Conservation (phyloP, 1,140 invertebrate species). For the Drosophila elegans region DNA sequence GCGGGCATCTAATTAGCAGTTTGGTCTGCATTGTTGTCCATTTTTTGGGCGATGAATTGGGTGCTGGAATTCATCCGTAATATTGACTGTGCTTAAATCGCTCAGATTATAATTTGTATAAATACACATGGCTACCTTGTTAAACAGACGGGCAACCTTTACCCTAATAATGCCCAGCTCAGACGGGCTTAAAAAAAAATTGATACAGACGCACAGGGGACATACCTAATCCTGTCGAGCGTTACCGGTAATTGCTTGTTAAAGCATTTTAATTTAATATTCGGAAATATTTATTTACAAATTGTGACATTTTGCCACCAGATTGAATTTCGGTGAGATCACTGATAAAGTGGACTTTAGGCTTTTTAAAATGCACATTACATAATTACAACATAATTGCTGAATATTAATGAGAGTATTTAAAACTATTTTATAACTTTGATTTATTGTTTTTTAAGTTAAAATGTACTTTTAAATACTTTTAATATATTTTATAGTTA, state of each 20-base stretch:
- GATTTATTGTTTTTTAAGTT: too few species aligned
- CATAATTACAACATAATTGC: too few species aligned
- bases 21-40: conserved; percentile 35
- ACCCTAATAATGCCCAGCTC: conserved; percentile 33
- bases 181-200: conserved; percentile 36
- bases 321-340: too few species aligned
- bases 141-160: conserved; percentile 36
- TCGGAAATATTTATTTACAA: background rate
- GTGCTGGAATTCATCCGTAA: conserved; percentile 22
- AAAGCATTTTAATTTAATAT: conserved; percentile 29
- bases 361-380: too few species aligned
- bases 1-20: conserved; percentile 63
- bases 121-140: conserved; percentile 7
- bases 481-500: too few species aligned
- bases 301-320: background rate
- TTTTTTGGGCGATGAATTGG: background rate
- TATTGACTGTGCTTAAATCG: conserved; percentile 42
- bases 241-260: conserved; percentile 17
- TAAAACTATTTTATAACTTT: too few species aligned
- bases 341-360: too few species aligned
- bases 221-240: conserved; percentile 20
- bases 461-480: too few species aligned
- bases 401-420: too few species aligned
- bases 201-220: conserved; percentile 3
- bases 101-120: conserved; percentile 43